Conservation (phyloP, 2,888 invertebrate species). For the Meliscaeva auricollis region DNA sequence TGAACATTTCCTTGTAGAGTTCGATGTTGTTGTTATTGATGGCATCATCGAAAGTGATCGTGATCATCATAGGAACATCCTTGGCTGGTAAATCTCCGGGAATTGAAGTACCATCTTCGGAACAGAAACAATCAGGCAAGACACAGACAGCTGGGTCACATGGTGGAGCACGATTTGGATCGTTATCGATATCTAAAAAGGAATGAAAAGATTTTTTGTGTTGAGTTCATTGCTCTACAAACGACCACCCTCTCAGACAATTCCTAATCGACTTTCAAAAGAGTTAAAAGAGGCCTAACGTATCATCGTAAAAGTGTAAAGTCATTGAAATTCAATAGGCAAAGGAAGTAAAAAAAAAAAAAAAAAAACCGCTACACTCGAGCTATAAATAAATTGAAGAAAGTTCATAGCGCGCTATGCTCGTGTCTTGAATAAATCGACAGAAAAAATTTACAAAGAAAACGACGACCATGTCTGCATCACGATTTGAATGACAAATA, state of each 20-base stretch:
- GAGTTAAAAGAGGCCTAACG: slow-evolving; percentile 33
- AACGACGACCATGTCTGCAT: slow-evolving; percentile 14
- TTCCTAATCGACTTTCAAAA: slow-evolving; percentile 21
- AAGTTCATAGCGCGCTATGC: slow-evolving; percentile 45
- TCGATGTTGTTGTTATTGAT: slow-evolving; percentile 98
- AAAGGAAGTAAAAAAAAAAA: not conserved
- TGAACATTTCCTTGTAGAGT: slow-evolving; percentile 96
- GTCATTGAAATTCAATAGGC: slow-evolving; percentile 62
- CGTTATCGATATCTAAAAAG: slow-evolving; percentile 94
- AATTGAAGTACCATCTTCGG: slow-evolving; percentile 94
- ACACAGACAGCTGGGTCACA: slow-evolving; percentile 94
- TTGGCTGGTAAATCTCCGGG: slow-evolving; percentile 93
- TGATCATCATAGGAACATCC: slow-evolving; percentile 97
- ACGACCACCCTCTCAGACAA: slow-evolving; percentile 32
- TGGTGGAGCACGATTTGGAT: slow-evolving; percentile 95
- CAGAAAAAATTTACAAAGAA: slow-evolving; percentile 13
- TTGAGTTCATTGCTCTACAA: slow-evolving; percentile 57
- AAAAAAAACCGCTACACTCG: slow-evolving; percentile 41
- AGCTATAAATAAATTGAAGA: slow-evolving; percentile 54
- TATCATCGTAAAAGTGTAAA: slow-evolving; percentile 24
- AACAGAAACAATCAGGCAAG: slow-evolving; percentile 97
- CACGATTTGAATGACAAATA: slow-evolving; percentile 65
- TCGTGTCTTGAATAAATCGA: slow-evolving; percentile 67
- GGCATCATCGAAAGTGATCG: slow-evolving; percentile 96
- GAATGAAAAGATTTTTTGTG: slow-evolving; percentile 31